These are phyloP conservation scores for Nannospalax galili DNA, from an alignment of 2,113 vertebrate genomes.

Conservation along the genomic window DNA sequence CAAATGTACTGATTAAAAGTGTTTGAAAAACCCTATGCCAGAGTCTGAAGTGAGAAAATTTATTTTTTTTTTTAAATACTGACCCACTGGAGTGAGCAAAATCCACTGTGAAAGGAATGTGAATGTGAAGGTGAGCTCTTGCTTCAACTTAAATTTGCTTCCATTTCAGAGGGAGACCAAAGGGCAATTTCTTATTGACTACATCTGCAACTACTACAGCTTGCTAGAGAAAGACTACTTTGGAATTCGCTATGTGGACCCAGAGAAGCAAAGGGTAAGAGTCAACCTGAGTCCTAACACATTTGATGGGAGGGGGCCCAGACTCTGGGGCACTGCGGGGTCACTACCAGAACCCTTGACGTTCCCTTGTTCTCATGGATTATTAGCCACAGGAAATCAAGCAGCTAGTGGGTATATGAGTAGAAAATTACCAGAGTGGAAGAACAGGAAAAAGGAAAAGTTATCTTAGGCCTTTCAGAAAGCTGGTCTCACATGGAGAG, in stretches of 20 bases:
- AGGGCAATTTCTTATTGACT: conserved; percentile 97
- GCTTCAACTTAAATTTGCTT: conserved; percentile 65
- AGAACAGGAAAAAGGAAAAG: background rate
- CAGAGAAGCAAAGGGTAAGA: conserved; percentile 97
- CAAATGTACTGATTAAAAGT: background rate
- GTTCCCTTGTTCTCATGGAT: background rate
- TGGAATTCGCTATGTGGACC: conserved; percentile 98
- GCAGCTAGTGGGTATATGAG: background rate
- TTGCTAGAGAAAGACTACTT: conserved; percentile 99
- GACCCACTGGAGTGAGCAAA: background rate
- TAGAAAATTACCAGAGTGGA: background rate
- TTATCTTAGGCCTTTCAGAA: background rate
- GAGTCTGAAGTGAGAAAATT: background rate
- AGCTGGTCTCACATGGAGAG: background rate
- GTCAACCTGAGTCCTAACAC: conserved; percentile 25
- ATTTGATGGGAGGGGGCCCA: background rate
- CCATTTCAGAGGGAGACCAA: conserved; percentile 96
- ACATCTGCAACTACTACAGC: conserved; percentile 99
- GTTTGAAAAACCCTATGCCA: background rate
- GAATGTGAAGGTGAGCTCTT: background rate
- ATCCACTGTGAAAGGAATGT: background rate
- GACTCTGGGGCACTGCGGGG: background rate
- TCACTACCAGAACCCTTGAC: background rate
- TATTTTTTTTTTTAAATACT: background rate
- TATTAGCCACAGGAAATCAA: background rate